Evolutionary conservation across 1,140 invertebrate species (phyloP), one percentile per base, ranked within the genome.

Genomic region (Drosophila azteca): DNA sequence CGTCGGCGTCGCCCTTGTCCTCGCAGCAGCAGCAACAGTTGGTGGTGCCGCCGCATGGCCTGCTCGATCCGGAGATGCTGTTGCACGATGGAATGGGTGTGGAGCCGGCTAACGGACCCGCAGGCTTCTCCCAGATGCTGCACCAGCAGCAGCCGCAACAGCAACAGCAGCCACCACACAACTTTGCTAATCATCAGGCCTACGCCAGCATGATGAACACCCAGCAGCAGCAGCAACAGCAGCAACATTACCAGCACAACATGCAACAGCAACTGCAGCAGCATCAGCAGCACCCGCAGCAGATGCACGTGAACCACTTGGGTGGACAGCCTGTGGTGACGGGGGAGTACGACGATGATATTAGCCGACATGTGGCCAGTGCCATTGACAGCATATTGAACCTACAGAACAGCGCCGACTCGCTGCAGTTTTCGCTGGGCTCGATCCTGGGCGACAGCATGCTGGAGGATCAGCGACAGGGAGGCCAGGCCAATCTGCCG

Each of bases 381-480:
- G 95, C 95, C 51, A 96, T 96, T 59, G 95, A 96, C 79, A 95
- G 95, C 79, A 96, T 96, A 77, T 92, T 96, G 26, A 96, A 95
- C 91, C 91, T 96, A 64, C 95, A 95, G 79, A 93, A 93, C 50
- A 91, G 90, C 59, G 91, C 90, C 15, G 87, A 87, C 35, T 91
- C 91, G 8, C 43, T 92, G 44, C 90, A 91, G 69, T 91, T 90
- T 61, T 90, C 91, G 11, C 59, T 92, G 58, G 90, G 90, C 6
- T 91, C 90, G 0, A 82, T 92, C 13, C 63, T 92, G 8, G 88
- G 90, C 15, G 91, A 92, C 45, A 90, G 90, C 43, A 91, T 90
- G 22, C 59, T 91, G 3, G 85, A 91, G 22, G 90, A 91, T 55
- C 83, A 88, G 46, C 68, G 84, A 0, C 88, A 90, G 6, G 80